A percentile compares a stretch with the other conserved stretches of the same genome.
Conservation (phyloP, 35 echinoderm and acorn worm species). For the Diadema setosum region DNA sequence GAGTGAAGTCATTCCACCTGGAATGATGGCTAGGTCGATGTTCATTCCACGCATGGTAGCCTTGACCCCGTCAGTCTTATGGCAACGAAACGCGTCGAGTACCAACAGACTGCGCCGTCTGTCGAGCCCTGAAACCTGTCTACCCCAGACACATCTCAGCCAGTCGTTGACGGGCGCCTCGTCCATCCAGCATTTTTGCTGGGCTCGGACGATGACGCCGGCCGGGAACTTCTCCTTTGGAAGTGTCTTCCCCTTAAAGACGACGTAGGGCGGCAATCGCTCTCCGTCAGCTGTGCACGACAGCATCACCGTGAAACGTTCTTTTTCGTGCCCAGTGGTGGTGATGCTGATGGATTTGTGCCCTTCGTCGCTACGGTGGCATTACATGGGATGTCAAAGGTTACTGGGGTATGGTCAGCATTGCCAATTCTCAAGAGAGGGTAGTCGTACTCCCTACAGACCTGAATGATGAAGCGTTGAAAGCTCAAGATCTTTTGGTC, state of each 20-base stretch:
- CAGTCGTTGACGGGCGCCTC: neutral
- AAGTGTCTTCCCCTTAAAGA: neutral
- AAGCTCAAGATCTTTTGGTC: neutral
- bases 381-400: too few relatives aligned
- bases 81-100: neutral
- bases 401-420: neutral
- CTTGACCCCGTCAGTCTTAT: neutral
- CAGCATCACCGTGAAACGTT: neutral
- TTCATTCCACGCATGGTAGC: neutral
- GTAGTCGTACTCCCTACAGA: neutral
- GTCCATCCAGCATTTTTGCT: neutral
- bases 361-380: too few relatives aligned
- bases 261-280: neutral
- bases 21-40: neutral
- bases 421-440: neutral
- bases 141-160: neutral
- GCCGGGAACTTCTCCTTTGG: neutral
- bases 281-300: neutral
- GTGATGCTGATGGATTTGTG: too few relatives aligned
- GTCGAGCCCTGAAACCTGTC: neutral
- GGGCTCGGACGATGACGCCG: neutral
- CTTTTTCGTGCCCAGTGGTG: neutral
- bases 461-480: neutral
- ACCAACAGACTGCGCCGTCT: neutral
- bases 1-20: constrained; percentile 17